These are phyloP conservation scores for Eupeodes luniger DNA, from an alignment of 2,888 invertebrate species.

Conservation along the genomic window DNA sequence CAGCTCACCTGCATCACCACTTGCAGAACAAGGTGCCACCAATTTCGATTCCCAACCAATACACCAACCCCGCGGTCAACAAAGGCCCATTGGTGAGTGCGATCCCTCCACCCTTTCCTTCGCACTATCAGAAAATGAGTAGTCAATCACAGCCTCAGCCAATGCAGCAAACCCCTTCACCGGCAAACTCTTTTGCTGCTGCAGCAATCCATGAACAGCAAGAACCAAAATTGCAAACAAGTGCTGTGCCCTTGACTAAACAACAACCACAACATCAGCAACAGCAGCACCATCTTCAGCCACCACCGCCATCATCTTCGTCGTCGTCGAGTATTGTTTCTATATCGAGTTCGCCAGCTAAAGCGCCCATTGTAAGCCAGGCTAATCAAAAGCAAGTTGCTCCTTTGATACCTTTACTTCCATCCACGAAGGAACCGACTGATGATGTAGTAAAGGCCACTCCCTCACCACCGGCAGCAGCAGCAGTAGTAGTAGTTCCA, in stretches of 20 bases:
- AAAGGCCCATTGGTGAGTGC: slow-evolving; percentile 77
- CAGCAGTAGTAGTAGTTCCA: slow-evolving; percentile 34
- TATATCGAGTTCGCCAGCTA: slow-evolving; percentile 55
- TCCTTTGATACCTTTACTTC: slow-evolving; percentile 44
- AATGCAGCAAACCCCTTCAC: slow-evolving; percentile 32
- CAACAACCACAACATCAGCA: slow-evolving; percentile 66
- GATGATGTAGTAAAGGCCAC: slow-evolving; percentile 46
- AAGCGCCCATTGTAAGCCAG: slow-evolving; percentile 47
- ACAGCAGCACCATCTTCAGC: neutral
- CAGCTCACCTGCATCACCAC: slow-evolving; percentile 76
- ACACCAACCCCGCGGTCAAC: slow-evolving; percentile 75
- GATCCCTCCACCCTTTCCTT: slow-evolving; percentile 77
- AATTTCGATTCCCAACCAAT: slow-evolving; percentile 75
- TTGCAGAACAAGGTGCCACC: slow-evolving; percentile 75
- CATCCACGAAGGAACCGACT: slow-evolving; percentile 39
- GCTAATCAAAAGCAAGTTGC: slow-evolving; percentile 58
- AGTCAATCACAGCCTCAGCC: slow-evolving; percentile 53
- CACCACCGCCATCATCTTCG: slow-evolving; percentile 12
- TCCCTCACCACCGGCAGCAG: slow-evolving; percentile 15
- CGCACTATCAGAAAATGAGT: slow-evolving; percentile 78
- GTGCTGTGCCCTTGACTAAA: slow-evolving; percentile 78
- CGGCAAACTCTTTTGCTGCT: slow-evolving; percentile 48
- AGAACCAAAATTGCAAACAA: slow-evolving; percentile 76
- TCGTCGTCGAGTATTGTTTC: slow-evolving; percentile 53
- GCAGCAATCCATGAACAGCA: slow-evolving; percentile 40